Base-by-base conservation (phyloP, 2,888 invertebrate species). In the Parasteatoda lunata region DNA sequence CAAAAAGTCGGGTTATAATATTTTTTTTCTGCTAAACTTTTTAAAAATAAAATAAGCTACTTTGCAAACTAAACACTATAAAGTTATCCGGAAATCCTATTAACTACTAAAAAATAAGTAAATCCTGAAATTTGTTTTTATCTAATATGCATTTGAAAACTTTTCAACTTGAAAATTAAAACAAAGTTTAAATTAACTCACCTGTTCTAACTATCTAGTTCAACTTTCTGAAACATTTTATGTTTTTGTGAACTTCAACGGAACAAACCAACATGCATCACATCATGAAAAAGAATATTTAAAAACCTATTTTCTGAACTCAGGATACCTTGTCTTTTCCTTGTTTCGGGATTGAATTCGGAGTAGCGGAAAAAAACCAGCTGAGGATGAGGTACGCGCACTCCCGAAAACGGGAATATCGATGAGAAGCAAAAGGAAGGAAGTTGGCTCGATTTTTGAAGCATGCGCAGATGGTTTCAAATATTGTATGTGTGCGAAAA, bases 361-460 rank as follows among this genome's bases (percentile, higher is more conserved):
- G n/a, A 59, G 9, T 59, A 8, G n/a, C 9, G 59, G 59, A n/a
- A n/a, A 59, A n/a, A 59, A 59, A 30, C 30, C 59, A 59, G 59
- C 30, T 30, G 59, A 59, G 59, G n/a, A 59, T n/a, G 59, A 59
- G 59, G 59, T 9, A 59, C 59, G 59, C 47, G 9, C 69, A 45
- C 13, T 69, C 48, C 69, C 48, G 45, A 69, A 69, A 69, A 69
- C 47, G 69, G 47, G 48, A 69, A 69, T 69, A 69, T 69, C 69
- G 69, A 69, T 30, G 69, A 13, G 69, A 47, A 9, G 48, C 6
- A 69, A 69, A 47, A 69, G 11, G 59, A 7, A 59, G 59, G 59
- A 59, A 59, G 69, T 69, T 69, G 6, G 30, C 13, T 45, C 69
- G 45, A 30, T 30, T 59, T n/a, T 59, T 7, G 59, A n/a, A 59